These are phyloP conservation scores for Varecia variegata DNA, from an alignment of 2,797 vertebrate genomes.

Conservation along the genomic window DNA sequence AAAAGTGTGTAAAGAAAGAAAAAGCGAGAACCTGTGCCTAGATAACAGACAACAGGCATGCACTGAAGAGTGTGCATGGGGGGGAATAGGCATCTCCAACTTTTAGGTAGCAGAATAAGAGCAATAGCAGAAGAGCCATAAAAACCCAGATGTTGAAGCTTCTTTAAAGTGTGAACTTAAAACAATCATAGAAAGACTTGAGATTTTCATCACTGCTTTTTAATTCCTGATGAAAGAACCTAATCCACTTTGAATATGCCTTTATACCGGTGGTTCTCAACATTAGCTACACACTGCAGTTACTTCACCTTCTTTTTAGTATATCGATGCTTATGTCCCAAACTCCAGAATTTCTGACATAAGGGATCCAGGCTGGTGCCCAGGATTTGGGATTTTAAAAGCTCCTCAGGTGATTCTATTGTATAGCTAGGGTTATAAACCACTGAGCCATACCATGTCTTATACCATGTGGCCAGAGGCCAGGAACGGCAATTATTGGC, in stretches of 20 bases:
- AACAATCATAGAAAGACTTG: not conserved
- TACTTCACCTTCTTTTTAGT: not conserved
- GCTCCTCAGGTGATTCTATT: not conserved
- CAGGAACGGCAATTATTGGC: not conserved
- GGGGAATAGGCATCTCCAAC: not conserved
- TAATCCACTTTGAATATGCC: not conserved
- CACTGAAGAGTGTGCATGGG: not conserved
- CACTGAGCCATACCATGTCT: not conserved
- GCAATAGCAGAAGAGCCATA: not conserved
- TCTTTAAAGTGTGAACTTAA: slow-evolving; percentile 38
- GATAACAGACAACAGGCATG: not conserved
- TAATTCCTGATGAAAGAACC: slow-evolving; percentile 45
- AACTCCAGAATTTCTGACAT: not conserved
- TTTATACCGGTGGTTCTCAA: not conserved
- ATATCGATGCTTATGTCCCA: not conserved
- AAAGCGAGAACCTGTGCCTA: not conserved
- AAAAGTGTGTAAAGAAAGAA: not conserved
- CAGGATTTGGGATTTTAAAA: not conserved
- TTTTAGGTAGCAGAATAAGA: slow-evolving; percentile 19
- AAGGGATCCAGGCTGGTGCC: not conserved
- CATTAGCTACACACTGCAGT: not conserved
- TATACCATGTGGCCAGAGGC: not conserved
- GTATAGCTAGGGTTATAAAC: not conserved
- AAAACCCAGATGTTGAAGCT: not conserved
- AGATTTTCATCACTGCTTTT: slow-evolving; percentile 17